Conservation (phyloP, 1,140 invertebrate species). For the Latrodectus geometricus region DNA sequence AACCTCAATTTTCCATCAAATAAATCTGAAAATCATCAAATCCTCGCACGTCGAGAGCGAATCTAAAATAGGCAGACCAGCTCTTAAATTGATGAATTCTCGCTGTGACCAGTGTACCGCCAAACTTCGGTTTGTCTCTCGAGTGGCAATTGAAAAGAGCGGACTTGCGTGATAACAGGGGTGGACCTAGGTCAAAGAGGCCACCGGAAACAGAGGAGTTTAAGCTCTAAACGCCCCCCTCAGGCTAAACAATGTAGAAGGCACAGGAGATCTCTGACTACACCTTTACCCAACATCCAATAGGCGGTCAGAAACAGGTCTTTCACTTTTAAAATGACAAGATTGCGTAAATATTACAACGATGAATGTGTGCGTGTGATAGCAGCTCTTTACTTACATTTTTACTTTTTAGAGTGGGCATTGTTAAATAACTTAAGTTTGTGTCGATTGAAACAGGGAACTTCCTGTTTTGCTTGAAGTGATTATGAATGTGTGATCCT, state of each 20-base stretch:
- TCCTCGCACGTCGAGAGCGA: not conserved
- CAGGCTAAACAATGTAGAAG: not conserved
- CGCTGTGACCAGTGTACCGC: slow-evolving; percentile 8
- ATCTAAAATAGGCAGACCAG: slow-evolving; percentile 20
- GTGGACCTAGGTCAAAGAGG: slow-evolving; percentile 57
- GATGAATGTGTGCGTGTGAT: no score
- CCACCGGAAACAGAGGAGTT: slow-evolving; percentile 49
- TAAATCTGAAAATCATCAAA: no score
- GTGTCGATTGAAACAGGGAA: no score
- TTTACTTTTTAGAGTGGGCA: no score
- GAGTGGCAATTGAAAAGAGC: slow-evolving; percentile 8
- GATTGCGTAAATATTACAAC: no score
- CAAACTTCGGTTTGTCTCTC: slow-evolving; percentile 36
- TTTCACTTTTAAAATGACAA: no score
- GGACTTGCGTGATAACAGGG: slow-evolving; percentile 51
- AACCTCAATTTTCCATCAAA: no score
- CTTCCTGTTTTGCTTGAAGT: no score
- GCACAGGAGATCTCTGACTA: not conserved
- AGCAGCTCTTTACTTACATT: no score
- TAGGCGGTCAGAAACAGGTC: no score
- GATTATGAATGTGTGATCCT: no score
- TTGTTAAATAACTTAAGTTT: no score
- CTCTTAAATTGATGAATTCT: slow-evolving; percentile 42
- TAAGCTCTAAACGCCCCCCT: slow-evolving; percentile 30
- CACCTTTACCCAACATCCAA: not conserved